Evolutionary conservation across 2,888 invertebrate species (phyloP), one percentile per base, ranked within the genome.

Genomic region (Synergus gifuensis): DNA sequence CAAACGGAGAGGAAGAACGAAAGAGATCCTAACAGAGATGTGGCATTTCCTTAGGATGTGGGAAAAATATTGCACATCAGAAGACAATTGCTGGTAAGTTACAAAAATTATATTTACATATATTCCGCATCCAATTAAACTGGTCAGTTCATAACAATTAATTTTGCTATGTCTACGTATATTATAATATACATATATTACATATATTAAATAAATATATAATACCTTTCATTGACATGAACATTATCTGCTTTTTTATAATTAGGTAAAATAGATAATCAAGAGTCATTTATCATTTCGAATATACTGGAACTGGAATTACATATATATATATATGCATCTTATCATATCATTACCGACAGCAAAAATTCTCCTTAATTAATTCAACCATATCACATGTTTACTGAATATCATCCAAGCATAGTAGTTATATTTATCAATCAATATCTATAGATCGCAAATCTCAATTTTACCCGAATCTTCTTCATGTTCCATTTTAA

Each of bases 1-100:
- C 14, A 54, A 36, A 49, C 28, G n/a, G 54, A 46, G 18, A 73
- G 73, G 36, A 73, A 73, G 73, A 73, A 54, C 49, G 73, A 73
- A 73, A 28, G 73, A 28, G 73, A 73, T 36, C 73, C 73, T 2
- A 73, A 73, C 54, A 28, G 73, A 54, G 49, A 73, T 73, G 54
- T n/a, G 14, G 36, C 28, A 36, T 8, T 54, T 9, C 73, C 73
- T 49, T 73, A 73, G n/a, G n/a, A 73, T 54, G 54, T 16, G 9
- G n/a, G 54, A 54, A 73, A 9, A 9, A 36, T 54, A 9, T 49
- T 73, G n/a, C 12, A 49, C 28, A 36, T 3, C 2, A 5, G 49
- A 73, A n/a, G 73, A 73, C 36, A 54, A 73, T 7, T 73, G 73
- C 46, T 73, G 73, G 73, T 54, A 54, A 73, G 73, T 73, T 60